Base-by-base conservation (phyloP, 2,113 vertebrate species). In the Salminus brasiliensis region DNA sequence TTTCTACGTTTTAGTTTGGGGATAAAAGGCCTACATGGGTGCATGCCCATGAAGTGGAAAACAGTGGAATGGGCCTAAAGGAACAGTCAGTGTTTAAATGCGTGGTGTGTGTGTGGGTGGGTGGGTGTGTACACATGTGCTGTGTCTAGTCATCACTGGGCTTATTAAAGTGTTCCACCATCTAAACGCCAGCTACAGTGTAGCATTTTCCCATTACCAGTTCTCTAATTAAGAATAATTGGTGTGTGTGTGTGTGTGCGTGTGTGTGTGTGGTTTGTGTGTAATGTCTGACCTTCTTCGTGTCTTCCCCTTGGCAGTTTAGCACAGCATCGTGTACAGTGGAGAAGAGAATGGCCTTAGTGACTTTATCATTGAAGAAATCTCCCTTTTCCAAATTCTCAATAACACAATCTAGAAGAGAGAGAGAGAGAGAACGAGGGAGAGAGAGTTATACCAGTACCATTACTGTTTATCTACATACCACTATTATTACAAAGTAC, bases 321-420 rank as follows among this genome's bases (percentile, higher is more conserved):
- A 87, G 81, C 72, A 97, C 92, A 0, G 97, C 96, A 0, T 95
- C 94, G 0, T 97, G 95, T 41, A 98, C 80, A 0, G 95, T 92
- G 68, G 92, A 89, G 79, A 98, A 99, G 76, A 98, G 89, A 60
- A 90, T 92, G 30, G 90, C 89, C 88, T 96, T 97, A 45, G 95
- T 96, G 87, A 97, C 90, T 52, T 89, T 87, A 0, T 94, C 88
- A 3, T 88, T 94, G 70, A 98, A 97, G 89, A 98, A 98, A 43
- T 93, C 90, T 43, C 95, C 94, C 0, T 75, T 84, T 79, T 98
- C 94, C 41, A 99, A 88, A 89, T 94, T 94, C 27, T 90, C 27
- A 2, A 97, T 81, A 53, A 98, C 93, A 0, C 90, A 0, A 36
- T 96, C 96, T 83, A 29, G 43, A 21, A 1, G 2, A 72, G 39